These are phyloP conservation scores for Cephus pulcher DNA, from an alignment of 2,888 invertebrate genomes.

Conservation along the genomic window DNA sequence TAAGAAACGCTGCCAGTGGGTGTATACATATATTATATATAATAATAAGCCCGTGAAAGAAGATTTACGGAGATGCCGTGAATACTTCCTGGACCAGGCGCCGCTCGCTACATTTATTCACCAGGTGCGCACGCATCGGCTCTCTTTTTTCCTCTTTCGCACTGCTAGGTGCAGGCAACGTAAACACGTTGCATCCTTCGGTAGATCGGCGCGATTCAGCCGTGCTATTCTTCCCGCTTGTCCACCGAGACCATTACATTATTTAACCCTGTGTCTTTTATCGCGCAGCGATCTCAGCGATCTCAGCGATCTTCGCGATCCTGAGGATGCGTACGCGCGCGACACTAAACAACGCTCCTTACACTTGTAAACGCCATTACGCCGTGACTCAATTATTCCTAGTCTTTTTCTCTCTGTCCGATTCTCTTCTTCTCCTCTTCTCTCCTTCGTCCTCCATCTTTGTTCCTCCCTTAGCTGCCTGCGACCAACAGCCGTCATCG, in stretches of 20 bases:
- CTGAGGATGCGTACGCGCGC: slow-evolving; percentile 18
- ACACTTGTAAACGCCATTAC: slow-evolving; percentile 39
- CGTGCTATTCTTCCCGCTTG: not conserved
- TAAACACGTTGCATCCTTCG: not conserved
- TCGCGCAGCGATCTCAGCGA: slow-evolving; percentile 37
- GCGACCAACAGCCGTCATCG: slow-evolving; percentile 20
- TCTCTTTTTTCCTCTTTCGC: not conserved
- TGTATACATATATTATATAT: not conserved
- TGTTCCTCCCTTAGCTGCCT: slow-evolving; percentile 25
- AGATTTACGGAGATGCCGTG: not conserved
- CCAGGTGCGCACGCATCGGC: not conserved
- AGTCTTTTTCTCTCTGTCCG: not conserved
- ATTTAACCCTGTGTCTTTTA: slow-evolving; percentile 32
- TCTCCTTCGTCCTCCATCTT: slow-evolving; percentile 20
- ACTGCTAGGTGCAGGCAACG: not conserved
- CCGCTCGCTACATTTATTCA: not conserved
- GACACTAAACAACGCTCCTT: slow-evolving; percentile 39
- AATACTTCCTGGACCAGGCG: not conserved
- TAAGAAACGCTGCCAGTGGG: not conserved
- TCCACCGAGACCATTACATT: slow-evolving; percentile 35
- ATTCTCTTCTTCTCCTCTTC: slow-evolving; percentile 12
- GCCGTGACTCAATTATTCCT: slow-evolving; percentile 49
- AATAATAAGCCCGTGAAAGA: not conserved
- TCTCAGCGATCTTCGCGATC: slow-evolving; percentile 35
- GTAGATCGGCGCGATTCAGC: not conserved